Percentiles rank a stretch among this genome's conserved stretches.
These are phyloP conservation scores for Drosophila murphyi DNA, from an alignment of 1,140 invertebrate species.

Conservation along the genomic window DNA sequence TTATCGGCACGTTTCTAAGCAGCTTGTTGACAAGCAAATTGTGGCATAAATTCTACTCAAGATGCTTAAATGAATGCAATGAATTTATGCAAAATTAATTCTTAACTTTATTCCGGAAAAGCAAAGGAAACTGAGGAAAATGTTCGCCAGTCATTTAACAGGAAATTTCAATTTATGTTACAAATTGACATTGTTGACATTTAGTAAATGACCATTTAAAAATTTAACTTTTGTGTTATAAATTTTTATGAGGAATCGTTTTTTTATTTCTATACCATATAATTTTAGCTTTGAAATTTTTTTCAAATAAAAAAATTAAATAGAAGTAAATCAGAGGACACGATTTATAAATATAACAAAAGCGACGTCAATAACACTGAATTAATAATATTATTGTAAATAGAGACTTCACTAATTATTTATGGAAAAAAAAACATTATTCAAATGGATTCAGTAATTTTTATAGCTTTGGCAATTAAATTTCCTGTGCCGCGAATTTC, in stretches of 20 bases:
- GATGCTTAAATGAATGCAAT: constrained; percentile 33
- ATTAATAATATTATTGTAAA: not conserved
- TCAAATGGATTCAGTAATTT: constrained; percentile 1
- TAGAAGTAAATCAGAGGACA: too few relatives aligned
- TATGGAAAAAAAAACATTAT: not conserved
- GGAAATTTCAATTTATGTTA: too few relatives aligned
- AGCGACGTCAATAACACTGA: not conserved
- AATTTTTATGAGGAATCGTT: too few relatives aligned
- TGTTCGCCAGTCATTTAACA: too few relatives aligned
- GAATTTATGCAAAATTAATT: constrained; percentile 46
- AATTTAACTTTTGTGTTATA: too few relatives aligned
- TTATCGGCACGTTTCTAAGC: constrained; percentile 52
- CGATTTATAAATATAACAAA: not conserved
- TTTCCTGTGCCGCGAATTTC: constrained; percentile 42
- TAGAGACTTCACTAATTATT: not conserved
- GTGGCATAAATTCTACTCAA: constrained; percentile 35
- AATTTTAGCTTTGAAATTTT: too few relatives aligned
- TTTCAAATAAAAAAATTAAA: not conserved
- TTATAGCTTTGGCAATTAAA: constrained; percentile 35
- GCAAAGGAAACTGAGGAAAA: not conserved
- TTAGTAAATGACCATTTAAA: too few relatives aligned
- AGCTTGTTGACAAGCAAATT: constrained; percentile 60
- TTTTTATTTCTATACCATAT: too few relatives aligned
- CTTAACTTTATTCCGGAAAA: constrained; percentile 14
- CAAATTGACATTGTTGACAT: too few relatives aligned